phyloP scores from a whole-genome alignment of 2,113 vertebrate species.

The Sapayoa aenigma region DNA sequence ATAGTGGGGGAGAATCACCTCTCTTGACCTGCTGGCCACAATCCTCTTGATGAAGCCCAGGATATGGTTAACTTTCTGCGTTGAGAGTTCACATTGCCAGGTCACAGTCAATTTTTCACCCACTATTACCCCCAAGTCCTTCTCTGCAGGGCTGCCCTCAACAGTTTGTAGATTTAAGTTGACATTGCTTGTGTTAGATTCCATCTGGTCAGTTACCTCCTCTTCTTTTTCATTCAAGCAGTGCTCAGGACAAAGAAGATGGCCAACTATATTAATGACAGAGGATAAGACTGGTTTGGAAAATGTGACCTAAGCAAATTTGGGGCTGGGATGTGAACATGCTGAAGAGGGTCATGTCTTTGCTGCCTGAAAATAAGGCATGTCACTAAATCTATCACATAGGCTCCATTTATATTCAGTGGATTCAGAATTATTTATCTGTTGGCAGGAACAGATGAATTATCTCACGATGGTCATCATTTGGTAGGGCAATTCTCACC shows the following conservation, averaged over 20 bases:
- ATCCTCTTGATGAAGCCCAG: not conserved
- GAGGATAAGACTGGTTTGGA: not conserved
- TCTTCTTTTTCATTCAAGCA: not conserved
- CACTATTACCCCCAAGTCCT: not conserved
- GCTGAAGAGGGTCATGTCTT: not conserved
- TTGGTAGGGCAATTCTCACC: not conserved
- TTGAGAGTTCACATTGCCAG: accelerated
- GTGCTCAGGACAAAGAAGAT: not conserved
- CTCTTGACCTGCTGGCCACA: accelerated
- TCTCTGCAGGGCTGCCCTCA: not conserved
- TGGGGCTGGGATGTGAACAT: not conserved
- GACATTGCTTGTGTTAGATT: not conserved
- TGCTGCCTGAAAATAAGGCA: not conserved
- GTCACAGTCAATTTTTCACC: not conserved
- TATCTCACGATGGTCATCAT: not conserved
- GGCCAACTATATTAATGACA: not conserved
- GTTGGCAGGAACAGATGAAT: not conserved
- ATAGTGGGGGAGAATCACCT: not conserved
- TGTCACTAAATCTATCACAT: not conserved
- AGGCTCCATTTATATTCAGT: not conserved
- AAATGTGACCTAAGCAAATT: not conserved
- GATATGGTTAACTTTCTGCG: not conserved
- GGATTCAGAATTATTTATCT: not conserved
- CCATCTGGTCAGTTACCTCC: not conserved
- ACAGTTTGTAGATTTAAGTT: not conserved